These are phyloP conservation scores for Eupristina koningsbergeri DNA, from an alignment of 1,140 invertebrate species.

Conservation along the genomic window DNA sequence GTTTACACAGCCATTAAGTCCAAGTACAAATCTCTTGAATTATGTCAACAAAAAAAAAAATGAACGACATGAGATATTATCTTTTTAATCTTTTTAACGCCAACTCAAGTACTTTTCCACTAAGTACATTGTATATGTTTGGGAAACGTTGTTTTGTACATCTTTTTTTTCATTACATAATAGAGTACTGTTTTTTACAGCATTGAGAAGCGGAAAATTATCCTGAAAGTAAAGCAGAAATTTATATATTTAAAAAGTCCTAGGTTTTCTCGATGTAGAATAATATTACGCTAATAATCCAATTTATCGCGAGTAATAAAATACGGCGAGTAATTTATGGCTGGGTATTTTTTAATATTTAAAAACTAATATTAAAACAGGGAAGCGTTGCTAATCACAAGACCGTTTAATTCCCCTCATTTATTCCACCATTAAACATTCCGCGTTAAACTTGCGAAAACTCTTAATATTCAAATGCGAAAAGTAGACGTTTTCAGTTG, in stretches of 20 bases:
- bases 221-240: not conserved
- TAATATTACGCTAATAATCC: not conserved
- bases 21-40: not conserved
- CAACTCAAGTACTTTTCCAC: not conserved
- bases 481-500: constrained; percentile 1
- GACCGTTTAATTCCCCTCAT: not conserved
- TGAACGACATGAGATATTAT: not conserved
- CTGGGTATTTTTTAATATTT: not conserved
- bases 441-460: not conserved
- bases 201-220: not conserved
- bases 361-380: not conserved
- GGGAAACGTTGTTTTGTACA: not conserved
- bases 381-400: not conserved
- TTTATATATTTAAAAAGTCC: not conserved
- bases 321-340: not conserved
- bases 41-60: not conserved
- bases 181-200: not conserved
- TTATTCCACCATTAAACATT: not conserved
- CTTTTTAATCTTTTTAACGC: not conserved
- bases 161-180: not conserved
- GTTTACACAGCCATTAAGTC: not conserved
- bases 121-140: not conserved
- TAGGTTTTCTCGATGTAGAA: not conserved
- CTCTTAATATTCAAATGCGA: not conserved
- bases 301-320: not conserved